Evolutionary conservation across 2,888 invertebrate species (phyloP).

Genomic region (Macaria notata): DNA sequence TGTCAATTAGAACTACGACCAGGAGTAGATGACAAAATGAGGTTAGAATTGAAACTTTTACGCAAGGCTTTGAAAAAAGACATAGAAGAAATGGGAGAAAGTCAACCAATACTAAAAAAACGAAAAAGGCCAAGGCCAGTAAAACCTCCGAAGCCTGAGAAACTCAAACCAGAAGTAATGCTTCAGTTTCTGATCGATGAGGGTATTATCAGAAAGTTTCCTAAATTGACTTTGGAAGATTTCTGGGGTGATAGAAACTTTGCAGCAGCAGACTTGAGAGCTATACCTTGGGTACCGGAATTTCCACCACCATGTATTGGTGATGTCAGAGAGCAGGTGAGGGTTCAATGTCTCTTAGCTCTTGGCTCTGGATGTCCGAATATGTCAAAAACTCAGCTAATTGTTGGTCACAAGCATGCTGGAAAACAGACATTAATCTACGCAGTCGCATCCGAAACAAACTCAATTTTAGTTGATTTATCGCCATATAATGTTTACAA

Average conservation of each 20-base stretch:
- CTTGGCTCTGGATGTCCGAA: constrained; percentile 70
- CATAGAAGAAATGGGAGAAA: constrained; percentile 38
- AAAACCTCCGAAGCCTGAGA: constrained; percentile 26
- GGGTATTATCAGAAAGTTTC: constrained; percentile 86
- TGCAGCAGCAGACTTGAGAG: constrained; percentile 78
- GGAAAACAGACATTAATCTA: constrained; percentile 88
- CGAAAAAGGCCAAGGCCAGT: constrained; percentile 59
- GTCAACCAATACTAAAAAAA: constrained; percentile 52
- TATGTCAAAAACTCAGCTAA: constrained; percentile 82
- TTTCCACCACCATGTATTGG: constrained; percentile 81
- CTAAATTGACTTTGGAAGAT: constrained; percentile 81
- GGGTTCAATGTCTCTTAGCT: constrained; percentile 83
- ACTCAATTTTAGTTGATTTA: constrained; percentile 89
- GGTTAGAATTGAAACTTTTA: constrained; percentile 77
- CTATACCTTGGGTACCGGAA: constrained; percentile 62
- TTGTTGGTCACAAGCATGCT: constrained; percentile 86
- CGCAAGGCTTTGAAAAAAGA: constrained; percentile 78
- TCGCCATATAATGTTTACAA: constrained; percentile 86
- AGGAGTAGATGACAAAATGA: constrained; percentile 87
- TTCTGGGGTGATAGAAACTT: constrained; percentile 87
- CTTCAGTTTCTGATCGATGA: constrained; percentile 87
- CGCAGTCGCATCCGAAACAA: constrained; percentile 88
- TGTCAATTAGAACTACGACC: constrained; percentile 85
- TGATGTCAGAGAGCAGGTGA: constrained; percentile 83
- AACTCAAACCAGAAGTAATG: constrained; percentile 81